Conservation (phyloP, 92 coral and sea anemone genomes). For the Zoanthus solanderi region DNA sequence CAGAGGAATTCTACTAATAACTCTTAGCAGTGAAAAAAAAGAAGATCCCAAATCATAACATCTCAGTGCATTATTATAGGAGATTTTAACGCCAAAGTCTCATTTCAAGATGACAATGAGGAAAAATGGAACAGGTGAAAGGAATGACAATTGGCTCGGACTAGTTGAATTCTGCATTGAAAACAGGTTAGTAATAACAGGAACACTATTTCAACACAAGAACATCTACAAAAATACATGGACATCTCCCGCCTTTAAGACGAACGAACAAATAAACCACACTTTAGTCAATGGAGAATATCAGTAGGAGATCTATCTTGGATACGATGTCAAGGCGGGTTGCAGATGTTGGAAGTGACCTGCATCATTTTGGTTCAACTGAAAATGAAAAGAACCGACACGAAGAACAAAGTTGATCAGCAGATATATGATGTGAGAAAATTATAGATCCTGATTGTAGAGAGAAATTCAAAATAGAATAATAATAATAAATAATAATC, state of each 20-base stretch:
- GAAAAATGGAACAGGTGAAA: background rate
- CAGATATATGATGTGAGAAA: too few species aligned
- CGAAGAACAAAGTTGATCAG: background rate
- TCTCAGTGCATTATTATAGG: background rate
- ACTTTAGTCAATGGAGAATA: background rate
- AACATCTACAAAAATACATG: background rate
- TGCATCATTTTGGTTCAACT: background rate
- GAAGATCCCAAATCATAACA: background rate
- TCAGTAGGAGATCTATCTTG: background rate
- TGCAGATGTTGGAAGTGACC: background rate
- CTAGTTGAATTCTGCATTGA: background rate
- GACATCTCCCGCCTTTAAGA: background rate
- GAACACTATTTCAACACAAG: slow-evolving; percentile 3
- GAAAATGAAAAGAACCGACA: background rate
- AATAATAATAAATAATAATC: too few species aligned
- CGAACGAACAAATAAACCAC: background rate
- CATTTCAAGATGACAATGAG: background rate
- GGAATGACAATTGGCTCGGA: background rate
- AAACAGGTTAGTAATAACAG: background rate
- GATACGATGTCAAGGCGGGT: background rate
- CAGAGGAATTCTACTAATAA: background rate
- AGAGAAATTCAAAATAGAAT: too few species aligned
- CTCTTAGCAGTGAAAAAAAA: background rate
- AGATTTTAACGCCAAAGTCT: background rate
- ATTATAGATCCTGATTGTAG: too few species aligned